Conservation (phyloP, 2,113 vertebrate genomes). For the Cavia aperea region DNA sequence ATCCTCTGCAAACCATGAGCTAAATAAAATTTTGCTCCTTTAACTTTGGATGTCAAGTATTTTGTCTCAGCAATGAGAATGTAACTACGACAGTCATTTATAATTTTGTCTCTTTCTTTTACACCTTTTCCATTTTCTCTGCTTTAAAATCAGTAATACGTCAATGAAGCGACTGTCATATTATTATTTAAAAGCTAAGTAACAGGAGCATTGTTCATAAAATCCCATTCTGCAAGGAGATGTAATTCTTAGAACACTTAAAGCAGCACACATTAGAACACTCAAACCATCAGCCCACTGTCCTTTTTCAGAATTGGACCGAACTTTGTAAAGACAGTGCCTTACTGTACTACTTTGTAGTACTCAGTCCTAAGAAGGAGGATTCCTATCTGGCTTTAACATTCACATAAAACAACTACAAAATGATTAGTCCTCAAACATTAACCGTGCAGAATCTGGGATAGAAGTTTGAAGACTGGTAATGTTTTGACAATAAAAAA, state of each 20-base stretch:
- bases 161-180: neutral
- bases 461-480: neutral
- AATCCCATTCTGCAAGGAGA: neutral
- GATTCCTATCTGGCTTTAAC: neutral
- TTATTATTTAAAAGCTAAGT: constrained; percentile 13
- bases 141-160: neutral
- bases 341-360: neutral
- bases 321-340: neutral
- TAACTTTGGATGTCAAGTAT: too few relatives aligned
- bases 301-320: neutral
- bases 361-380: neutral
- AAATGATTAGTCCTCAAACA: neutral
- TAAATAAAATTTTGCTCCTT: too few relatives aligned
- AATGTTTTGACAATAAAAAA: neutral
- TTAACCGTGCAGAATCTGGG: neutral
- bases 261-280: neutral
- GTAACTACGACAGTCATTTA: neutral
- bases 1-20: too few relatives aligned
- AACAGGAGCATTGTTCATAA: neutral
- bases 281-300: neutral
- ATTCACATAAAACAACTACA: neutral
- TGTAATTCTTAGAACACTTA: neutral
- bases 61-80: too few relatives aligned
- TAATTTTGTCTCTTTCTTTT: constrained; percentile 15
- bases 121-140: neutral